These are phyloP conservation scores for Cryptotis parvus DNA, from an alignment of 2,113 vertebrate genomes.

Conservation along the genomic window DNA sequence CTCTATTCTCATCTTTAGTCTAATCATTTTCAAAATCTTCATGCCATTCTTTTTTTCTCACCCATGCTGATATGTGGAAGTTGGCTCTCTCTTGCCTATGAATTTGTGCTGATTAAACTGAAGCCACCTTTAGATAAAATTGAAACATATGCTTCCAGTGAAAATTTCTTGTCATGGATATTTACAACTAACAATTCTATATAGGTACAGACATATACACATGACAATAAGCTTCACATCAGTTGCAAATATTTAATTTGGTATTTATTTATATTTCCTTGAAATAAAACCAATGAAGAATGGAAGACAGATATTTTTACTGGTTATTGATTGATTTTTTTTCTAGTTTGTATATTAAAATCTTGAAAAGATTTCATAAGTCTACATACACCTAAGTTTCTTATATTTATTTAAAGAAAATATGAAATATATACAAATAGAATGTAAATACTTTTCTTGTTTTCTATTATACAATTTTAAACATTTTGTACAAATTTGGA, in stretches of 20 bases:
- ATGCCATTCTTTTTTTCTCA: background rate
- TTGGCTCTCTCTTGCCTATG: slow-evolving; percentile 22
- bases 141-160: slow-evolving; percentile 6
- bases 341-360: background rate
- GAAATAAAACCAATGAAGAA: background rate
- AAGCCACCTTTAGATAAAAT: slow-evolving; percentile 41
- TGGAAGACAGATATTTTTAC: background rate
- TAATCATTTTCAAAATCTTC: slow-evolving; percentile 44
- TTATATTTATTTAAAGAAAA: background rate
- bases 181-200: background rate
- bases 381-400: background rate
- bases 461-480: no score
- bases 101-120: slow-evolving; percentile 63
- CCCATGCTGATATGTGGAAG: slow-evolving; percentile 28
- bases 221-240: background rate
- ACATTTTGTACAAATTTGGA: background rate
- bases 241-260: background rate
- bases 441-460: no score
- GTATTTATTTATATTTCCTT: background rate
- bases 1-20: slow-evolving; percentile 32
- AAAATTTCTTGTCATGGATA: slow-evolving; percentile 13
- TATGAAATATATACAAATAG: background rate
- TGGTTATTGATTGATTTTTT: background rate
- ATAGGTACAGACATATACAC: background rate
- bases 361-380: background rate